Conservation (phyloP, 1,140 invertebrate species). For the Trinorchestia longiramus region DNA sequence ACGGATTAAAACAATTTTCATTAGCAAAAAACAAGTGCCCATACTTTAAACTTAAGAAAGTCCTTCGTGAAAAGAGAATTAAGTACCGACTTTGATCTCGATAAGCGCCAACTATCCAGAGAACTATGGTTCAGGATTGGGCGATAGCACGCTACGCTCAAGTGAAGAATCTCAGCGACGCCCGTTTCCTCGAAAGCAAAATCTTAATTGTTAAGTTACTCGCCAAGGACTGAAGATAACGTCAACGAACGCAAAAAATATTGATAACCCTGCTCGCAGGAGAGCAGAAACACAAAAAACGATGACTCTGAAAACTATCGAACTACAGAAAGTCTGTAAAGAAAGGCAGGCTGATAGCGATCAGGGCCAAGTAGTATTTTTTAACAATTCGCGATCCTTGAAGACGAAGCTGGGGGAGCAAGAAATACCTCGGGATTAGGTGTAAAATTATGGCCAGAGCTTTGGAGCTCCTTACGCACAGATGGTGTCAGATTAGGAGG, state of each 20-base stretch:
- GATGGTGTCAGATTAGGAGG: constrained; percentile 39
- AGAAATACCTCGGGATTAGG: constrained; percentile 9
- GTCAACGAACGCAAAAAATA: not conserved
- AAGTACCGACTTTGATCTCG: not conserved
- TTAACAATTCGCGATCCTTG: not conserved
- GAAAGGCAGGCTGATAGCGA: not conserved
- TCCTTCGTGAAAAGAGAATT: not conserved
- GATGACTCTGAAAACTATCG: not conserved
- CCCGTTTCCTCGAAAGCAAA: not conserved
- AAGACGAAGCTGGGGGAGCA: not conserved
- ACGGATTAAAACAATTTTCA: not conserved
- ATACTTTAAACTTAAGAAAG: not conserved
- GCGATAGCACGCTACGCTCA: not conserved
- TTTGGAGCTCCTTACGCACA: not conserved
- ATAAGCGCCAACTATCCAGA: not conserved
- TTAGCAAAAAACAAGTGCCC: not conserved
- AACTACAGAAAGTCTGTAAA: not conserved
- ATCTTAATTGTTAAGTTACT: not conserved
- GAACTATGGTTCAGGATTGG: not conserved
- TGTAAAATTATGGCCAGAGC: constrained; percentile 22
- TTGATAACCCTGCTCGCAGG: not conserved
- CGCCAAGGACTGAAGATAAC: not conserved
- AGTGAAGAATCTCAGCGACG: not conserved
- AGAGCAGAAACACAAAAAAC: not conserved
- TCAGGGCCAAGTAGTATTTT: not conserved